Percentiles rank a stretch among this genome's conserved stretches.
phyloP scores from a whole-genome alignment of 2,113 vertebrate genomes.

The Tyrannus savana region DNA sequence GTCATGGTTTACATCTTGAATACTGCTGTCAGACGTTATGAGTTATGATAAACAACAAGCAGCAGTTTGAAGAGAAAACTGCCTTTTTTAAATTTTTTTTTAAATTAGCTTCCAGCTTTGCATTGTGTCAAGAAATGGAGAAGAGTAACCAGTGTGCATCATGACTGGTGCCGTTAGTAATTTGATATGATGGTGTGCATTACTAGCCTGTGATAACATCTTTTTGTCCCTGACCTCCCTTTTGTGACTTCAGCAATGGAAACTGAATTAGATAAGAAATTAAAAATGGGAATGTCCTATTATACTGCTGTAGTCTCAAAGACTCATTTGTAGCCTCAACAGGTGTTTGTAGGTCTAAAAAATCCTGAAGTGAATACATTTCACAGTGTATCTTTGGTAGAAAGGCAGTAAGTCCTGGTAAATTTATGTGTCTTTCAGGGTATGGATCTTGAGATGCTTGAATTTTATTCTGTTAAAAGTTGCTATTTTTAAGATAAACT shows the following conservation, averaged over 20 bases:
- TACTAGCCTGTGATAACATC: neutral
- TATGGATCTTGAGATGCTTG: neutral
- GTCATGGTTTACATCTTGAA: neutral
- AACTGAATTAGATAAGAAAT: neutral
- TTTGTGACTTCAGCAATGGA: neutral
- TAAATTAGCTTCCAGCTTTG: neutral
- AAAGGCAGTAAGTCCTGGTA: neutral
- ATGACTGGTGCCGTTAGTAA: neutral
- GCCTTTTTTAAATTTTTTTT: neutral
- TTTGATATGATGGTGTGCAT: neutral
- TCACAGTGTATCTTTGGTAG: neutral
- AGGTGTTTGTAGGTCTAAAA: neutral
- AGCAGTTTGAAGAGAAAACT: neutral
- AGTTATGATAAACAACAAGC: neutral
- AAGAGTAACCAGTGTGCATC: neutral
- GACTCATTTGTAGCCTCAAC: neutral
- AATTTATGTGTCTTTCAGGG: neutral
- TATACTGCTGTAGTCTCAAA: neutral
- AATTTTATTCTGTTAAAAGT: neutral
- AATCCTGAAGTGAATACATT: neutral
- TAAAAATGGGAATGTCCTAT: neutral
- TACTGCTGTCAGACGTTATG: neutral
- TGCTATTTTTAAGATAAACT: neutral
- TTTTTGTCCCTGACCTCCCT: neutral
- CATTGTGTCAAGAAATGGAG: neutral